Evolutionary conservation across 2,888 invertebrate genomes (phyloP).

Genomic region (Drosophila siamana): DNA sequence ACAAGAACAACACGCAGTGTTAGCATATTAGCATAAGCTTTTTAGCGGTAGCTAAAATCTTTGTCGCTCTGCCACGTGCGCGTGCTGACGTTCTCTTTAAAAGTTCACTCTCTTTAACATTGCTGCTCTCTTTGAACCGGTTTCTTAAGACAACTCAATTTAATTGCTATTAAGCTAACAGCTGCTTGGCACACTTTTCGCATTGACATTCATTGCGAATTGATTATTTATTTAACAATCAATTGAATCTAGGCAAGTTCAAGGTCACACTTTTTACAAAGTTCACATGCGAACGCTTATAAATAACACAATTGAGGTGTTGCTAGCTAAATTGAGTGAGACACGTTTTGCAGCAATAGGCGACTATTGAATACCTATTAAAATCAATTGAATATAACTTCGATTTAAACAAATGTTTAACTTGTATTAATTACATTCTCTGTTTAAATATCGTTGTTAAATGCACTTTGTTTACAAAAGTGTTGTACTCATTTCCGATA

Average conservation of each 20-base stretch:
- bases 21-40: constrained; percentile 3
- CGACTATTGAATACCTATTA: background rate
- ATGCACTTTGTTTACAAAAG: background rate
- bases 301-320: background rate
- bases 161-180: background rate
- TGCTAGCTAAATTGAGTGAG: background rate
- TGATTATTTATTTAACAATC: constrained; percentile 1
- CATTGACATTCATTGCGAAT: constrained; percentile 1
- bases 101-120: background rate
- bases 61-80: constrained; percentile 3
- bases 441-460: no score
- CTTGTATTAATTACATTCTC: no score
- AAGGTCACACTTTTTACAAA: constrained; percentile 16
- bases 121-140: constrained; percentile 1
- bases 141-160: constrained; percentile 1
- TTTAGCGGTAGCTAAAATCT: background rate
- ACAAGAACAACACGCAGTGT: background rate
- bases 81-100: constrained; percentile 4
- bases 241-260: constrained; percentile 16
- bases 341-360: background rate
- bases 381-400: background rate
- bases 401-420: background rate
- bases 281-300: background rate
- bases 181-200: constrained; percentile 1
- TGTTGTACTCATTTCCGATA: background rate